Conservation (phyloP, 2,113 vertebrate species). For the Hiodon alosoides region DNA sequence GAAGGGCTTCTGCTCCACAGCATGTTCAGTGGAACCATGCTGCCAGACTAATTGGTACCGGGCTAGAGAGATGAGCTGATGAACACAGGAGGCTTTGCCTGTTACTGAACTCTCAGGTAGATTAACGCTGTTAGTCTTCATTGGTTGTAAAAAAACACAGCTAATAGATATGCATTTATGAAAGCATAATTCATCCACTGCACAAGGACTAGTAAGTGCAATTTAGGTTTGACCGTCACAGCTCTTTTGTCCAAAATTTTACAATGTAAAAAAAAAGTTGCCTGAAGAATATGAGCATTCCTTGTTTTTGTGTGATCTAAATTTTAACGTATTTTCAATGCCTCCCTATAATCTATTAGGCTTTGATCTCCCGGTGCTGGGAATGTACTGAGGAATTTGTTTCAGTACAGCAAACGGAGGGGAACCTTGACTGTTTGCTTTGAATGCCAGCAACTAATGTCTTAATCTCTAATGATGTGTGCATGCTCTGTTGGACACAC, state of each 20-base stretch:
- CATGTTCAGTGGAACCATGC: neutral
- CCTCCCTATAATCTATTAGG: neutral
- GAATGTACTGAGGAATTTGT: no score
- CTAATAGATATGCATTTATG: neutral
- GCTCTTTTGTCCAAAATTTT: neutral
- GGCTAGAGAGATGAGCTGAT: neutral
- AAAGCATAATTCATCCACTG: neutral
- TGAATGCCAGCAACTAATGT: no score
- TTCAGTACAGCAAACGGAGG: no score
- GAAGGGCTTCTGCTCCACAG: neutral
- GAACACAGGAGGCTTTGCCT: neutral
- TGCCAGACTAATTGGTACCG: neutral
- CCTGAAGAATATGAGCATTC: neutral
- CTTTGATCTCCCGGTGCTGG: neutral
- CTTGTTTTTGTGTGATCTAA: slow-evolving; percentile 3
- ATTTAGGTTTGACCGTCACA: neutral
- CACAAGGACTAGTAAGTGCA: neutral
- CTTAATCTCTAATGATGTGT: no score
- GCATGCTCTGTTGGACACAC: no score
- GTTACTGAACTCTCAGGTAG: neutral
- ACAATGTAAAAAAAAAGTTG: neutral
- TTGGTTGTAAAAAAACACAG: neutral
- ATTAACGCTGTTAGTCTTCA: neutral
- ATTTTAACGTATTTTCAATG: slow-evolving; percentile 4
- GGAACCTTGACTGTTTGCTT: no score